Evolutionary conservation across 2,888 invertebrate genomes (phyloP), one percentile per base, ranked within the genome.

Genomic region (Parelbella ahira): DNA sequence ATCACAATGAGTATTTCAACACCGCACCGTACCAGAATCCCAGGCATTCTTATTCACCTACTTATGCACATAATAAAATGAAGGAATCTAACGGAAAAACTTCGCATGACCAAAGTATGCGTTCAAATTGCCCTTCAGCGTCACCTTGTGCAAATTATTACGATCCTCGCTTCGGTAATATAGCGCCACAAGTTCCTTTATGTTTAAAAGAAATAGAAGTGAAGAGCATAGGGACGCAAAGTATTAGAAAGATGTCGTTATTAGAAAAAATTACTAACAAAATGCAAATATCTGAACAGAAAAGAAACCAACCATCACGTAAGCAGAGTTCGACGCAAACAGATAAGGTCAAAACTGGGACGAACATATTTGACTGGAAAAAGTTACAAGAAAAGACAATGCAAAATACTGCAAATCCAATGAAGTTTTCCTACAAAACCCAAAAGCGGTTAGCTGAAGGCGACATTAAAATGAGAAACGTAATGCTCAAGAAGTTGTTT

Each of bases 171-270:
- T 67, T 57, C 45, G 52, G 51, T 7, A 61, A 56, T 20, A 47
- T 54, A 19, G 68, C 46, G 6, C 53, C 56, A 3, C 78, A 74
- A 54, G 63, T 71, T 4, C 82, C 82, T 1, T 49, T 84, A 0
- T 83, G 83, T 45, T 53, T 86, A 1, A 82, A 78, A 50, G 83
- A 86, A 54, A 68, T 86, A 29, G 86, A 86, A 68, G 81, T 86
- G 0, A 83, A 78, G 53, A 86, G 77, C 48, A 75, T 66, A 21
- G 80, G 68, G 2, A 82, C 79, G 1, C 86, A 87, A 46, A 84
- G 83, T 53, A 79, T 79, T 13, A 70, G 68, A 20, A 81, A 76
- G 44, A 58, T 73, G 49, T 67, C 79, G 1, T 60, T 81, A 23
- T 75, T 83, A 19, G 49, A 51, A n/a, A 76, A 72, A 43, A 58